Conservation (phyloP, 2,888 invertebrate genomes). For the Polymixis lichenea region DNA sequence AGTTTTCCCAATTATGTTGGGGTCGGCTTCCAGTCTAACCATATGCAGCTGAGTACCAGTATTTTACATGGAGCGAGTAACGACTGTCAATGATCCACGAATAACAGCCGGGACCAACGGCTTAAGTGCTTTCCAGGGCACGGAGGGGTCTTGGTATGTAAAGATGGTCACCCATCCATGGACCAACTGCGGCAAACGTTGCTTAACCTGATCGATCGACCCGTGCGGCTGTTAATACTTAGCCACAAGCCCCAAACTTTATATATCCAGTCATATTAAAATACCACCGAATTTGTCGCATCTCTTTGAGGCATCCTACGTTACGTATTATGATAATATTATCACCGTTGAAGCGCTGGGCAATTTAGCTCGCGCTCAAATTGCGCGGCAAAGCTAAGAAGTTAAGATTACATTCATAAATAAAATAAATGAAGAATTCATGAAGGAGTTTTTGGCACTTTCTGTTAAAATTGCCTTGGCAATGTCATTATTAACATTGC, state of each 20-base stretch:
- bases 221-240: too few species aligned
- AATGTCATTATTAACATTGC: not conserved
- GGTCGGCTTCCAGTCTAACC: not conserved
- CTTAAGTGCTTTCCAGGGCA: too few species aligned
- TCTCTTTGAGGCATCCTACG: not conserved
- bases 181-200: too few species aligned
- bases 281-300: constrained; percentile 3
- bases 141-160: too few species aligned
- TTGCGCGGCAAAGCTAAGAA: constrained; percentile 22
- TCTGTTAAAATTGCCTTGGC: constrained; percentile 2
- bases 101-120: too few species aligned
- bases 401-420: constrained; percentile 35
- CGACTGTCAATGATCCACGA: too few species aligned
- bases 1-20: not conserved
- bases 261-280: not conserved
- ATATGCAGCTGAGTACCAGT: not conserved
- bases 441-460: not conserved
- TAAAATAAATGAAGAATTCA: constrained; percentile 42
- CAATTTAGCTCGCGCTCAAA: constrained; percentile 31
- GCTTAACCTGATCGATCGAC: too few species aligned
- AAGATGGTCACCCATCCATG: too few species aligned
- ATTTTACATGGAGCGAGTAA: not conserved
- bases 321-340: constrained; percentile 26
- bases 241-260: not conserved
- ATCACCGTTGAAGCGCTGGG: constrained; percentile 21